These are phyloP conservation scores for Notarius quadriscutis DNA, from an alignment of 2,113 vertebrate genomes.

Conservation along the genomic window DNA sequence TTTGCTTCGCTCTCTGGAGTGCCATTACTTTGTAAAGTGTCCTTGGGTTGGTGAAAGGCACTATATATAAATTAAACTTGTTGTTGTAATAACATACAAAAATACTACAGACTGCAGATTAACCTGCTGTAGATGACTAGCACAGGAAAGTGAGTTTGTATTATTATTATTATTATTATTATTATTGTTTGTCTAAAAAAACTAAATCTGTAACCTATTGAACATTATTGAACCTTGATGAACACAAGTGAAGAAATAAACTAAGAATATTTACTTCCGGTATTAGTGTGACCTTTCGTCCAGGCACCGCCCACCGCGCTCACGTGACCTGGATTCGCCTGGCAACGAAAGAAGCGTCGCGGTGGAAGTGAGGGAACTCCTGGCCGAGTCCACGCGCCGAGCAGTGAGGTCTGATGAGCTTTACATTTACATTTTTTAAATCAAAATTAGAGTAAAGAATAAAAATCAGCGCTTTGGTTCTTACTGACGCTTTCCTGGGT, in stretches of 20 bases:
- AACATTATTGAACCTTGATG: not conserved
- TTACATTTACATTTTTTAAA: too few relatives aligned
- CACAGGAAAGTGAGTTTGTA: too few relatives aligned
- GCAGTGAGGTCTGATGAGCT: not conserved
- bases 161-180: not conserved
- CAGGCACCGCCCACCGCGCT: not conserved
- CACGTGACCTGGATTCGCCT: slow-evolving; percentile 66
- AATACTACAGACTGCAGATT: too few relatives aligned
- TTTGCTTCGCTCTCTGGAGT: too few relatives aligned
- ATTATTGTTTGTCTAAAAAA: not conserved
- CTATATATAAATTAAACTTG: too few relatives aligned
- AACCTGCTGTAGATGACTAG: too few relatives aligned
- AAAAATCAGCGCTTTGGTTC: too few relatives aligned
- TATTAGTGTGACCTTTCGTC: not conserved
- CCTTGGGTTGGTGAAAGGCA: too few relatives aligned
- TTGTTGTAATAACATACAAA: too few relatives aligned
- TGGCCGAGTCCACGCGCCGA: not conserved
- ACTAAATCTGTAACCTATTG: not conserved
- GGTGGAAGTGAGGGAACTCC: slow-evolving; percentile 42
- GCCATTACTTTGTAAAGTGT: too few relatives aligned
- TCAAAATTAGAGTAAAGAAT: not conserved
- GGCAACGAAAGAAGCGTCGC: slow-evolving; percentile 71
- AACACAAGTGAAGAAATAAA: not conserved
- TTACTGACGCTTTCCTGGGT: not conserved
- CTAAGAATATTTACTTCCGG: not conserved